Base-by-base conservation (phyloP, 2,113 vertebrate genomes). In the Calidris pygmaea region DNA sequence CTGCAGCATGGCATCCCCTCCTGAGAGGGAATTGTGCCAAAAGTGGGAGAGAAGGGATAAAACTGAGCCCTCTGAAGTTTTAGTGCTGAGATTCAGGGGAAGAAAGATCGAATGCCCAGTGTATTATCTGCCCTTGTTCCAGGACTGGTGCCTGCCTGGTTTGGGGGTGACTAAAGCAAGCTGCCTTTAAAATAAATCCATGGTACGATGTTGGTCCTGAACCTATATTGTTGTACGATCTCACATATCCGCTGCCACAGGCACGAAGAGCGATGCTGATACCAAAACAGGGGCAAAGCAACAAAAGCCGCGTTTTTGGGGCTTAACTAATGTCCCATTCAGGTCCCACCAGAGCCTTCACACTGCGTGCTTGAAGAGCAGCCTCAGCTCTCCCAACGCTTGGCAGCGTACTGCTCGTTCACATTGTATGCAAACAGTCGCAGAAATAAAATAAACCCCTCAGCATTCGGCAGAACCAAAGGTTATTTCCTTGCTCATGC, bases 111-210 rank as follows among this genome's bases (percentile, higher is more conserved):
- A 34, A 10, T 1, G 2, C 22, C 7, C 9, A 66, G 27, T 5
- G 0, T 2, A 9, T 35, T 37, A 29, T 14, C 34, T 12, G 58
- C 23, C 2, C 0, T 27, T 72, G 3, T 32, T 56, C n/a, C 21
- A 72, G 80, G 9, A 45, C 5, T 32, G 0, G 0, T 27, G 11
- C 35, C 27, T 2, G 0, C 15, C 3, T 1, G 9, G 11, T 5
- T 2, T 74, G 9, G 37, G 6, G 18, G 5, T 65, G 26, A 39
- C 4, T 5, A 45, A 6, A 56, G 27, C 34, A 63, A 73, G 16
- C 24, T 84, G n/a, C 30, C 32, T 66, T 85, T 73, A 29, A 79
- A 82, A 56, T 13, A 35, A 14, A 15, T 4, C 35, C 24, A 15
- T 8, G 50, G 7, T 16, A 19, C 1, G 2, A 14, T 39, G n/a